phyloP scores from a whole-genome alignment of 1,140 invertebrate genomes.

The Meloidogyne exigua region DNA sequence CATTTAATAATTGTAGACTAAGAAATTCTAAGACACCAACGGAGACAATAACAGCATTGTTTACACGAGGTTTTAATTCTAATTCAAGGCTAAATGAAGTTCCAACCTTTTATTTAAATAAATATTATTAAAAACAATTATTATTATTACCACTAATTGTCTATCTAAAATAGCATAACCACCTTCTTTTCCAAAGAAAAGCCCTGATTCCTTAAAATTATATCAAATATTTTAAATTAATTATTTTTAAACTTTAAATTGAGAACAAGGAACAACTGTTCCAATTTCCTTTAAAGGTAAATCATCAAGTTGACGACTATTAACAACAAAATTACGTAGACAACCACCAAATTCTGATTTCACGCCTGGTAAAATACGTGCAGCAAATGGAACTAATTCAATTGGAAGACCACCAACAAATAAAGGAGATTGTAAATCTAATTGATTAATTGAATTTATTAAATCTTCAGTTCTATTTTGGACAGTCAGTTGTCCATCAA shows the following conservation, averaged over 20 bases:
- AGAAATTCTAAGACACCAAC: constrained; percentile 79
- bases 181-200: constrained; percentile 78
- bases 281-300: constrained; percentile 66
- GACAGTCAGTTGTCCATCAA: constrained; percentile 69
- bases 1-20: constrained; percentile 82
- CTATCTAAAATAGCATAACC: constrained; percentile 70
- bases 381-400: constrained; percentile 36
- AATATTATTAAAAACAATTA: no score
- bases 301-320: constrained; percentile 71
- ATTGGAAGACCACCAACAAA: constrained; percentile 47
- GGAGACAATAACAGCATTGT: constrained; percentile 74
- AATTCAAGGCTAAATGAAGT: constrained; percentile 76
- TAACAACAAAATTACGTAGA: constrained; percentile 75
- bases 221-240: background rate
- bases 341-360: constrained; percentile 80
- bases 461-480: constrained; percentile 31
- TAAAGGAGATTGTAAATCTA: constrained; percentile 38
- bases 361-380: constrained; percentile 63
- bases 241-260: constrained; percentile 64
- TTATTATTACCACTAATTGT: constrained; percentile 68
- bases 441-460: constrained; percentile 35
- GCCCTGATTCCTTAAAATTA: constrained; percentile 77
- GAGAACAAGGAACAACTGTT: constrained; percentile 77
- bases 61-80: constrained; percentile 81
- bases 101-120: constrained; percentile 32